Evolutionary conservation across 1,140 invertebrate genomes (phyloP).

Genomic region (Littorina saxatilis): DNA sequence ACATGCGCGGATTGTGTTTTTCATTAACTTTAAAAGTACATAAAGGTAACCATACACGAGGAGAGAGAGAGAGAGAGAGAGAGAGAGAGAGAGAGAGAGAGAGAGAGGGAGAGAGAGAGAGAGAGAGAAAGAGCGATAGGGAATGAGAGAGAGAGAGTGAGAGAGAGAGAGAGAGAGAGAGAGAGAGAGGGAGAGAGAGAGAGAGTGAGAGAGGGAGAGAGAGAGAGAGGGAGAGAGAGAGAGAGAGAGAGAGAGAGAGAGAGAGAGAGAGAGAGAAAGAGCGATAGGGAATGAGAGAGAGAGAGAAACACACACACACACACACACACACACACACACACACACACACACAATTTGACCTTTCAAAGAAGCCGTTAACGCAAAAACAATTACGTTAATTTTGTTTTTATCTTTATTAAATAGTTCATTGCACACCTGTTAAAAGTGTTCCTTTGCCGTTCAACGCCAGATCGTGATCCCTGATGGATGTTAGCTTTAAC

Average conservation of each 20-base stretch:
- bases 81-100: constrained; percentile 4
- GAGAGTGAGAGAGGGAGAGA: constrained; percentile 4
- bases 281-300: neutral
- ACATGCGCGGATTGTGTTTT: no score
- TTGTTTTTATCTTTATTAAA: no score
- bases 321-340: neutral
- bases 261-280: constrained; percentile 12
- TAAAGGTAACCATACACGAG: no score
- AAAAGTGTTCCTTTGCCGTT: no score
- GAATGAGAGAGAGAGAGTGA: neutral
- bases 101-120: neutral
- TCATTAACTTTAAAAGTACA: no score
- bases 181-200: neutral
- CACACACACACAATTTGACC: neutral
- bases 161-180: neutral
- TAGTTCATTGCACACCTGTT: no score
- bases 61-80: constrained; percentile 15
- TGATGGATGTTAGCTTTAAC: no score
- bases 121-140: neutral
- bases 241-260: neutral
- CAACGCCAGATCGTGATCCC: no score
- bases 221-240: constrained; percentile 1
- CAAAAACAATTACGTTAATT: no score
- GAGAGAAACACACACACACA: neutral
- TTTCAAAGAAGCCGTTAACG: no score